Conservation (phyloP, 2,888 invertebrate species). For the Hesperia comma region DNA sequence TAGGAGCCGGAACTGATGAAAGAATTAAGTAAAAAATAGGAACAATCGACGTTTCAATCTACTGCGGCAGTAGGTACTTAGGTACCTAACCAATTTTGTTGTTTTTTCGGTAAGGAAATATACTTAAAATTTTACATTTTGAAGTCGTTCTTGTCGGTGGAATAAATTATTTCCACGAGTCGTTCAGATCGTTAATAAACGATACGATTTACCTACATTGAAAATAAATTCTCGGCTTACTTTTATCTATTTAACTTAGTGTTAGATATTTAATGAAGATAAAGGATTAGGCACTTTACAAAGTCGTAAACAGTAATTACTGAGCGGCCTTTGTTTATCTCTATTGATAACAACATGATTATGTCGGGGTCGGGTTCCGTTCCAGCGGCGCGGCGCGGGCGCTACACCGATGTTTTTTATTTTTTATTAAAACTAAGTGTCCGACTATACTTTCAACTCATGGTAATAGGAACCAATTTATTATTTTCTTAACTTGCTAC, state of each 20-base stretch:
- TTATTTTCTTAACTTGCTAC: too few relatives aligned
- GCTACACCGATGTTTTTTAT: background rate
- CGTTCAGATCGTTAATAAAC: slow-evolving; percentile 36
- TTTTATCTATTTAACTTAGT: slow-evolving; percentile 40
- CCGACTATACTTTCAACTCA: background rate
- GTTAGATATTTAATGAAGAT: slow-evolving; percentile 35
- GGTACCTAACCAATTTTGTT: too few relatives aligned
- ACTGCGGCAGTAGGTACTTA: too few relatives aligned
- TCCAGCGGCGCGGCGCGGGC: background rate
- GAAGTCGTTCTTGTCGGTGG: background rate
- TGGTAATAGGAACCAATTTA: too few relatives aligned
- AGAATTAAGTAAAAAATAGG: too few relatives aligned
- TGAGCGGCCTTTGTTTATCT: slow-evolving; percentile 16
- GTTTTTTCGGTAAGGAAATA: too few relatives aligned
- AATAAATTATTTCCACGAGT: slow-evolving; percentile 24
- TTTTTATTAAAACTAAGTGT: background rate
- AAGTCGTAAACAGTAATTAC: slow-evolving; percentile 38
- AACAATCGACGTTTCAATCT: too few relatives aligned
- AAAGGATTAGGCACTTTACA: slow-evolving; percentile 19
- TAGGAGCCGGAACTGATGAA: too few relatives aligned
- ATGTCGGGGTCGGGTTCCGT: slow-evolving; percentile 19
- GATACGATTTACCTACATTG: background rate
- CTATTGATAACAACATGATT: slow-evolving; percentile 20
- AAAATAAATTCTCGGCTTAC: slow-evolving; percentile 18
- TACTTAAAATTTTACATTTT: too few relatives aligned